Conservation (phyloP, 2,113 vertebrate genomes). For the Sinocyclocheilus maitianheensis region DNA sequence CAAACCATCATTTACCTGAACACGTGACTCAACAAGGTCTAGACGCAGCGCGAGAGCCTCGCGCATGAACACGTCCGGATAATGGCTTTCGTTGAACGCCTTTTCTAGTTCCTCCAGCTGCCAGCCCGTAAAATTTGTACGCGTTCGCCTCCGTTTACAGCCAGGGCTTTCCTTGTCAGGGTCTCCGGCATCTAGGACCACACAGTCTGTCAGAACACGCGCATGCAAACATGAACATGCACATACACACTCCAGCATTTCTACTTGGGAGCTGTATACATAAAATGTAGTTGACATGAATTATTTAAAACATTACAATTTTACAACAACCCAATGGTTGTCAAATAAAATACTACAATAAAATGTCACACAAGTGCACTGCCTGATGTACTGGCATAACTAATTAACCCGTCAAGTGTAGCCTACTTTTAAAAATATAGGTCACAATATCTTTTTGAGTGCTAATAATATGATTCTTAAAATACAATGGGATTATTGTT, state of each 20-base stretch:
- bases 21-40: constrained; percentile 95
- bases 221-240: neutral
- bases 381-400: neutral
- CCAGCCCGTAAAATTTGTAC: constrained; percentile 99
- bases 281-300: neutral
- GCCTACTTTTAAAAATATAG: neutral
- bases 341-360: neutral
- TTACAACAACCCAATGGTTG: neutral
- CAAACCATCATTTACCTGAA: constrained; percentile 85
- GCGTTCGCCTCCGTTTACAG: constrained; percentile 93
- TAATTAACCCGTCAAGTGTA: neutral
- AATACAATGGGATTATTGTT: neutral
- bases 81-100: constrained; percentile 97
- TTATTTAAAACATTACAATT: neutral
- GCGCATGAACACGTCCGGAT: constrained; percentile 97
- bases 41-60: constrained; percentile 95
- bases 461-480: neutral
- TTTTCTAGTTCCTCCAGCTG: constrained; percentile 98
- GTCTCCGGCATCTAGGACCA: constrained; percentile 84
- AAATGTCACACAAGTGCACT: neutral
- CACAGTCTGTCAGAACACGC: constrained; percentile 3
- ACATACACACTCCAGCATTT: constrained; percentile 14
- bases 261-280: neutral
- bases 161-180: constrained; percentile 96
- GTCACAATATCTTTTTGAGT: neutral